These are phyloP conservation scores for Tupaia chinensis DNA, from an alignment of 2,113 vertebrate species.

Conservation along the genomic window DNA sequence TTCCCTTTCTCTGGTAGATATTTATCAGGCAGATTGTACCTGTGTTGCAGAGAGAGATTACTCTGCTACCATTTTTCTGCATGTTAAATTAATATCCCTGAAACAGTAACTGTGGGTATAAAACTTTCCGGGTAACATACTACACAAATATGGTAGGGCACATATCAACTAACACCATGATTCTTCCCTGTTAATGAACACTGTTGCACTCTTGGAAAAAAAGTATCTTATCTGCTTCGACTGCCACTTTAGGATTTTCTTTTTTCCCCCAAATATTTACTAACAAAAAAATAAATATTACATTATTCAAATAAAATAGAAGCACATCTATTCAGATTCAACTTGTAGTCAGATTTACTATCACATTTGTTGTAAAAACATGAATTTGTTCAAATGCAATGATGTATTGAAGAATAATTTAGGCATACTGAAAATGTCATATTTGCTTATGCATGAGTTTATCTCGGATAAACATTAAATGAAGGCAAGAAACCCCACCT, in stretches of 20 bases:
- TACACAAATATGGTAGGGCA: not conserved
- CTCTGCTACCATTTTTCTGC: not conserved
- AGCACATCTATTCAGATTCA: not conserved
- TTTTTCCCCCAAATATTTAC: not conserved
- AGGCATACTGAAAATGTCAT: not conserved
- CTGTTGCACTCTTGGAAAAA: not conserved
- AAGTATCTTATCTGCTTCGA: not conserved
- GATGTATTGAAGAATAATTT: not conserved
- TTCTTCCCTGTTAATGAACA: not conserved
- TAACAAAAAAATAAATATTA: not conserved
- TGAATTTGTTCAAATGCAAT: not conserved
- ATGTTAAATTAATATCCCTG: not conserved
- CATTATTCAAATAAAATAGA: constrained; percentile 13
- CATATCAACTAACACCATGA: not conserved
- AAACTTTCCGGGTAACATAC: constrained; percentile 13
- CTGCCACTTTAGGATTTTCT: not conserved
- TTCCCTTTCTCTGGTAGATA: not conserved
- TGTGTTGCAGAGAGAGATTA: not conserved
- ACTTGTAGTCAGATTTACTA: not conserved
- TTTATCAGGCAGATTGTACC: constrained; percentile 26
- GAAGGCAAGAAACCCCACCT: not conserved
- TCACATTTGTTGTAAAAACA: constrained; percentile 8
- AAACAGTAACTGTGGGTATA: not conserved
- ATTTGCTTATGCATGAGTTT: not conserved
- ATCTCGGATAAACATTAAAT: not conserved